These are phyloP conservation scores for Podotricha telesiphe DNA, from an alignment of 2,888 invertebrate genomes.

Conservation along the genomic window DNA sequence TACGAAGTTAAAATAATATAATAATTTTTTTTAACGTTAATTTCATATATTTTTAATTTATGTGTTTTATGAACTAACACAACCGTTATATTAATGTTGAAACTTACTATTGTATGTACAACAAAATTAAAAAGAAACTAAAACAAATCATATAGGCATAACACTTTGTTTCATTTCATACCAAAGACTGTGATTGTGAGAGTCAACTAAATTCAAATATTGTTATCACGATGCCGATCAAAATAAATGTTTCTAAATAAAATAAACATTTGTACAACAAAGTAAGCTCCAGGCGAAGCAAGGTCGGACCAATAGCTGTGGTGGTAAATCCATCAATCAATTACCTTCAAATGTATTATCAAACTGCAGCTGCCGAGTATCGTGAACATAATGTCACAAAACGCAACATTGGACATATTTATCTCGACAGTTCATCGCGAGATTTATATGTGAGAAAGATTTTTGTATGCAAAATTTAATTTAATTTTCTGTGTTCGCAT, in stretches of 20 bases:
- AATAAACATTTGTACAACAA: constrained; percentile 6
- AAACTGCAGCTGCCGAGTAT: constrained; percentile 34
- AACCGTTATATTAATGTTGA: too few species aligned
- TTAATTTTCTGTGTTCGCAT: constrained; percentile 30
- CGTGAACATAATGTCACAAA: constrained; percentile 31
- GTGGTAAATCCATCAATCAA: constrained; percentile 39
- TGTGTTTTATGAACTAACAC: too few species aligned
- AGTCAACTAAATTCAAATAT: neutral
- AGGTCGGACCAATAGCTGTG: neutral
- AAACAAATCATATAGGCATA: too few species aligned
- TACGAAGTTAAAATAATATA: too few species aligned
- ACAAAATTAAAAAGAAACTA: too few species aligned
- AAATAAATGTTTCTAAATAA: neutral
- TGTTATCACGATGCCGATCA: neutral
- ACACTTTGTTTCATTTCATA: neutral
- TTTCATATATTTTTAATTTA: too few species aligned
- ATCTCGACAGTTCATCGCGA: constrained; percentile 39
- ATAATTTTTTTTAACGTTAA: too few species aligned
- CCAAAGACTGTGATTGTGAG: neutral
- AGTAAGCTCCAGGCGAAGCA: neutral
- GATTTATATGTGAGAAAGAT: constrained; percentile 39
- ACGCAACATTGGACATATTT: constrained; percentile 39
- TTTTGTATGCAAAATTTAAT: constrained; percentile 39
- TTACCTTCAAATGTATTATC: constrained; percentile 43
- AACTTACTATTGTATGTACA: too few species aligned